Percentiles rank a stretch among this genome's conserved stretches.
Conservation (phyloP, 1,140 invertebrate species). For the Charaxes varanes region DNA sequence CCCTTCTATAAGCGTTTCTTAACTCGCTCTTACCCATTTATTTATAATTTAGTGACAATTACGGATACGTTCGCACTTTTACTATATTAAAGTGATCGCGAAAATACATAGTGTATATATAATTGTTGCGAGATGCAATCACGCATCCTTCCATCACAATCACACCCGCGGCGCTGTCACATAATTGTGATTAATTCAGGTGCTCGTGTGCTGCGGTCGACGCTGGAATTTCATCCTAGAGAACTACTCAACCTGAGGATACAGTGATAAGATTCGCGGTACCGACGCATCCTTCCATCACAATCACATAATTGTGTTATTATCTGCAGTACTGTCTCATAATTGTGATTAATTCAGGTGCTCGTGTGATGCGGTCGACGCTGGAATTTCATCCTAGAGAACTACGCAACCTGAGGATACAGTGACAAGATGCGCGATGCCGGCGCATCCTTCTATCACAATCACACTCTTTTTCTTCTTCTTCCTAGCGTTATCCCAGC, state of each 20-base stretch:
- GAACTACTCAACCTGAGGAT: background rate
- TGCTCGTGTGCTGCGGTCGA: conserved; percentile 54
- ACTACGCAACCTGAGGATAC: background rate
- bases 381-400: conserved; percentile 23
- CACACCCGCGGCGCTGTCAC: conserved; percentile 41
- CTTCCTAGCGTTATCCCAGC: too few relatives aligned
- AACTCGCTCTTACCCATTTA: too few relatives aligned
- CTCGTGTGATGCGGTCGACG: conserved; percentile 52
- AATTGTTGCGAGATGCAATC: too few relatives aligned
- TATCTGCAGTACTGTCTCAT: conserved; percentile 47
- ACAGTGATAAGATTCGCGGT: background rate
- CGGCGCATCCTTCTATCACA: too few relatives aligned
- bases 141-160: conserved; percentile 29
- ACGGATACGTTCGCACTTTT: too few relatives aligned
- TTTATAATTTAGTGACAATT: too few relatives aligned
- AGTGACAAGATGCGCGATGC: too few relatives aligned
- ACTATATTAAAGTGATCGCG: too few relatives aligned
- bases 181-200: conserved; percentile 65
- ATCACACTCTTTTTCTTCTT: too few relatives aligned
- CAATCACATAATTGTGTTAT: too few relatives aligned
- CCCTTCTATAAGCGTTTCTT: too few relatives aligned
- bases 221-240: conserved; percentile 23
- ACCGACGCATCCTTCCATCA: conserved; percentile 32
- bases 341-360: conserved; percentile 62
- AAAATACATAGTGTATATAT: too few relatives aligned